These are phyloP conservation scores for Cheilosia grossa DNA, from an alignment of 2,888 invertebrate genomes.

Conservation along the genomic window DNA sequence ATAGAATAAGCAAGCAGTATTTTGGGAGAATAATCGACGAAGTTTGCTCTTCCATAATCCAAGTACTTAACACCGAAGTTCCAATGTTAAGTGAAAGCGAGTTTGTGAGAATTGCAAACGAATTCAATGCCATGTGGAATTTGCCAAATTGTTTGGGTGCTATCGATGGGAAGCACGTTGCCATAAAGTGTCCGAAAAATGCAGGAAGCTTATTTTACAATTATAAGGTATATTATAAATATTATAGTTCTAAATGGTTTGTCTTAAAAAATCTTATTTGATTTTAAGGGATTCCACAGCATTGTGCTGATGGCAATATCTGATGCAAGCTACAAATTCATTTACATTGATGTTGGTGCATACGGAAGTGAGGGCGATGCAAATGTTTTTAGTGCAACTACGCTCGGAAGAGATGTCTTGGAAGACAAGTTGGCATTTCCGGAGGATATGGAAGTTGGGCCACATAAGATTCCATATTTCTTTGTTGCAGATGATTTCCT, in stretches of 20 bases:
- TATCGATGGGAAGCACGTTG: too few species aligned
- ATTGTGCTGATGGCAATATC: slow-evolving; percentile 4
- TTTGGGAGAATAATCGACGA: too few species aligned
- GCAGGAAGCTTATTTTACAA: slow-evolving; percentile 9
- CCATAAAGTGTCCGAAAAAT: too few species aligned
- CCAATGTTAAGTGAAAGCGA: too few species aligned
- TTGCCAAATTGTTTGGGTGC: too few species aligned
- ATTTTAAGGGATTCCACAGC: slow-evolving; percentile 4
- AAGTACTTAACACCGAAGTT: too few species aligned
- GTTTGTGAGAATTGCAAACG: too few species aligned
- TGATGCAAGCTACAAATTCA: slow-evolving; percentile 1
- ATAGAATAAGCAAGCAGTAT: too few species aligned
- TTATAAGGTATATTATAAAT: slow-evolving; percentile 5
- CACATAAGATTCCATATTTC: background rate
- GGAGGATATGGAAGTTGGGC: background rate
- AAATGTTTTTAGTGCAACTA: background rate
- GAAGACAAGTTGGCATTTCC: background rate
- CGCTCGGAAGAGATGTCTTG: background rate
- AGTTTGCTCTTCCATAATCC: too few species aligned
- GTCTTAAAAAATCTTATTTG: too few species aligned
- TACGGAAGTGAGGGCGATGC: background rate
- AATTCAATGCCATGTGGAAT: too few species aligned
- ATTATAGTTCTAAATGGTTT: background rate
- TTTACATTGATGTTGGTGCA: slow-evolving; percentile 7
- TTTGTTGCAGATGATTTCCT: background rate